Base-by-base conservation (phyloP, 2,797 vertebrate species). In the Octomys mimax region DNA sequence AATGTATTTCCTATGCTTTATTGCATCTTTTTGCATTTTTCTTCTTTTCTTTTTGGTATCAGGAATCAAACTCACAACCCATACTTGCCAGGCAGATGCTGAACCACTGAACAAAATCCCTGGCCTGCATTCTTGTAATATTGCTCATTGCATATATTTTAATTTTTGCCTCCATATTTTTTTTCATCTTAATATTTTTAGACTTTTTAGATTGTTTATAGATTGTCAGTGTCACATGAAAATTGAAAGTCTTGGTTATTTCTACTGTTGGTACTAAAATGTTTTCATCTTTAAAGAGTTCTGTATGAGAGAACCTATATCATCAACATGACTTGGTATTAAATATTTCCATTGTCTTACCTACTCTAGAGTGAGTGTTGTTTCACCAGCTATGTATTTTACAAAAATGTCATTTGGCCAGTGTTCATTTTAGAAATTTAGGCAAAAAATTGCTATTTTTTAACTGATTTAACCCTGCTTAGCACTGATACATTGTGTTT, bases 121-220 rank as follows among this genome's bases (percentile, higher is more conserved):
- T 57, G 54, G 54, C 54, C 54, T 68, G 1, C 54, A 88, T 93
- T 94, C 84, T 92, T 94, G 6, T 18, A 95, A 33, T 93, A 81
- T 83, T 71, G 52, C 71, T 91, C n/a, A 49, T 92, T 94, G 59
- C 95, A 83, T 95, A 84, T 95, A 71, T 92, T 96, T 77, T 82
- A 93, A 91, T 57, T 95, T 97, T 94, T 95, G 11, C 21, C 71
- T 84, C 22, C 62, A 24, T 92, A 28, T 81, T 95, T 94, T 85
- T 87, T 90, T 21, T 85, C 39, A 90, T 95, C 95, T 85, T 94
- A 19, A 19, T 83, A 78, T 91, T 80, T 57, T 68, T 19, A 42
- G 66, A 89, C 91, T 57, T 68, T 93, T 19, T 89, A 49, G 49
- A 49, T 95, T 90, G 39, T 18, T 61, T 94, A 36, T 89, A 91